Evolutionary conservation across 1,140 invertebrate species (phyloP), one percentile per base, ranked within the genome.

Genomic region (Bombus huntii): DNA sequence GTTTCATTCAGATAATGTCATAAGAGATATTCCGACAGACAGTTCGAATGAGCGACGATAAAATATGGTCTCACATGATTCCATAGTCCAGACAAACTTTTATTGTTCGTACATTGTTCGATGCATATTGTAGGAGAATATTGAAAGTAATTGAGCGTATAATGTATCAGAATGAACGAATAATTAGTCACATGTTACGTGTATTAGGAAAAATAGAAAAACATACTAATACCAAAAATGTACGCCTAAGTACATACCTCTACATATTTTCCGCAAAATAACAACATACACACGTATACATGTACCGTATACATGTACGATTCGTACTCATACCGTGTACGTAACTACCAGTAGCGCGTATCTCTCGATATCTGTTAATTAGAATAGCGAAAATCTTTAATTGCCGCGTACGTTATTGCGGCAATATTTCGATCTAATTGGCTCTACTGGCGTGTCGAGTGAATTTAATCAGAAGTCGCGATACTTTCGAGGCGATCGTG

Each of bases 361-460:
- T 37, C 13, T 4, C 31, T n/a, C 22, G 31, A 44, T 57, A 18
- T 39, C 39, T 12, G 31, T 81, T 71, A 81, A 81, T 81, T 81
- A 72, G 62, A 39, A 68, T 34, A 9, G 15, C 68, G 31, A 44
- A 62, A 59, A 34, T 18, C 22, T 62, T 77, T 47, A 37, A 10
- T 37, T 34, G n/a, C 6, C 39, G n/a, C 47, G 6, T 53, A 6
- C 47, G 18, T 57, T 39, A 18, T 65, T 66, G 62, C 13, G 47
- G 79, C 80, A 42, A 73, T 44, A 42, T 65, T 73, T 82, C 53
- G 53, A 65, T 73, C 31, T 74, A 82, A 74, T 82, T 82, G 80
- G 80, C 80, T 47, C 62, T 3, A 4, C 57, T 34, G 10, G 62
- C 34, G 37, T 37, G 39, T 44, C 37, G 80, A 42, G n/a, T 28